A percentile compares a stretch with the other conserved stretches of the same genome.
phyloP scores from a whole-genome alignment of 2,888 invertebrate species.

The Xestia xanthographa region DNA sequence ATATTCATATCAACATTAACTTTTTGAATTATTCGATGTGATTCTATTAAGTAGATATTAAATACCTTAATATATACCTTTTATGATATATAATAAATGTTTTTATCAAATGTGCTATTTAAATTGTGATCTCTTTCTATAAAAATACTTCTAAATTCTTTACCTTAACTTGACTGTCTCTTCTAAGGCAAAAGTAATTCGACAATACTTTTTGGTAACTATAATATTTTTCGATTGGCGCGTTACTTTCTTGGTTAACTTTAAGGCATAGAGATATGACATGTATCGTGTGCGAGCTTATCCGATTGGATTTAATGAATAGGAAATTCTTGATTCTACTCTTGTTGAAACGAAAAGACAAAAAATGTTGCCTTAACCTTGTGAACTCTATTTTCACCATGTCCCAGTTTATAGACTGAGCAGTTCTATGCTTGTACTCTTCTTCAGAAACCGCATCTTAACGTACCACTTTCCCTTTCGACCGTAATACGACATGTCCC shows the following conservation, averaged over 20 bases:
- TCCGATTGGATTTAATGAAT: slow-evolving; percentile 62
- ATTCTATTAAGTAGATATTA: slow-evolving; percentile 70
- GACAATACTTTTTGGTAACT: slow-evolving; percentile 82
- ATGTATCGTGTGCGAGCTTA: slow-evolving; percentile 74
- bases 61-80: slow-evolving; percentile 66
- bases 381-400: slow-evolving; percentile 46
- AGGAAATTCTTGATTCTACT: slow-evolving; percentile 56
- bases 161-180: slow-evolving; percentile 75
- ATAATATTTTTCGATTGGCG: slow-evolving; percentile 71
- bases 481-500: slow-evolving; percentile 28
- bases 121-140: slow-evolving; percentile 81
- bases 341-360: slow-evolving; percentile 62
- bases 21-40: slow-evolving; percentile 74
- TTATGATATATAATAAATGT: slow-evolving; percentile 67
- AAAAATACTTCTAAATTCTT: slow-evolving; percentile 71
- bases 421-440: slow-evolving; percentile 34
- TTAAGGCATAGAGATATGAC: slow-evolving; percentile 69
- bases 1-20: slow-evolving; percentile 64
- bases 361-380: slow-evolving; percentile 69
- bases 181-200: slow-evolving; percentile 78
- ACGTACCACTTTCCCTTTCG: slow-evolving; percentile 30
- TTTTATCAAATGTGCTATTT: slow-evolving; percentile 74
- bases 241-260: slow-evolving; percentile 68
- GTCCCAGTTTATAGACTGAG: slow-evolving; percentile 29
- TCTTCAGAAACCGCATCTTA: slow-evolving; percentile 18